Percentiles rank a stretch among this genome's conserved stretches.
These are phyloP conservation scores for Liodrosophila aerea DNA, from an alignment of 2,888 invertebrate species.

Conservation along the genomic window DNA sequence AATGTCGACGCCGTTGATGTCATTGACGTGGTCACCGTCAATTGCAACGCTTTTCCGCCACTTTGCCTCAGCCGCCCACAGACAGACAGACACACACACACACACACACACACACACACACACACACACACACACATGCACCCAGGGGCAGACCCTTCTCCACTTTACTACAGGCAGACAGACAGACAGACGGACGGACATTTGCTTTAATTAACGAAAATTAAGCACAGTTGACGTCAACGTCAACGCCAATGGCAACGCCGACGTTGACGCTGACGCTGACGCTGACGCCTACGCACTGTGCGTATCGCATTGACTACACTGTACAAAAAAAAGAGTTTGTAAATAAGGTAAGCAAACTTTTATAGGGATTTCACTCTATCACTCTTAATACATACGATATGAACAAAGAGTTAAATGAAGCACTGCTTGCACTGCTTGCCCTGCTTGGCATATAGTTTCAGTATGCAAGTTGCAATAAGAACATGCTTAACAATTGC, in stretches of 20 bases:
- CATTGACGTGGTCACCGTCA: constrained; percentile 32
- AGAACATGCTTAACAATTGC: no score
- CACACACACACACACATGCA: constrained; percentile 12
- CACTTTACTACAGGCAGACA: background rate
- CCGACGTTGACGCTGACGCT: constrained; percentile 4
- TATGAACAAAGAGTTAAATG: no score
- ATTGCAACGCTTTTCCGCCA: constrained; percentile 67
- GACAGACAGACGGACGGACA: constrained; percentile 32
- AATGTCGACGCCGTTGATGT: constrained; percentile 41
- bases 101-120: constrained; percentile 7
- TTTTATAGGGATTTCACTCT: no score
- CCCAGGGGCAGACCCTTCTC: background rate
- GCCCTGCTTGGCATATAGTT: no score
- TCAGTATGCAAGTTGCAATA: no score
- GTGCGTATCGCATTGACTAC: constrained; percentile 26
- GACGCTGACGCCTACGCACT: constrained; percentile 54
- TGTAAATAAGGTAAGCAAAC: background rate
- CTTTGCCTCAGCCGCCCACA: constrained; percentile 36
- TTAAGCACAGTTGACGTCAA: constrained; percentile 49
- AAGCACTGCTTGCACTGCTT: no score
- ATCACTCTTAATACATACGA: no score
- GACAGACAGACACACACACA: constrained; percentile 55
- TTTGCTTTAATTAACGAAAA: constrained; percentile 74
- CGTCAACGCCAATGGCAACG: constrained; percentile 15
- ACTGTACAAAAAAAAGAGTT: background rate